A percentile compares a stretch with the other conserved stretches of the same genome.
phyloP scores from a whole-genome alignment of 1,140 invertebrate genomes.

The Drosophila hydei region DNA sequence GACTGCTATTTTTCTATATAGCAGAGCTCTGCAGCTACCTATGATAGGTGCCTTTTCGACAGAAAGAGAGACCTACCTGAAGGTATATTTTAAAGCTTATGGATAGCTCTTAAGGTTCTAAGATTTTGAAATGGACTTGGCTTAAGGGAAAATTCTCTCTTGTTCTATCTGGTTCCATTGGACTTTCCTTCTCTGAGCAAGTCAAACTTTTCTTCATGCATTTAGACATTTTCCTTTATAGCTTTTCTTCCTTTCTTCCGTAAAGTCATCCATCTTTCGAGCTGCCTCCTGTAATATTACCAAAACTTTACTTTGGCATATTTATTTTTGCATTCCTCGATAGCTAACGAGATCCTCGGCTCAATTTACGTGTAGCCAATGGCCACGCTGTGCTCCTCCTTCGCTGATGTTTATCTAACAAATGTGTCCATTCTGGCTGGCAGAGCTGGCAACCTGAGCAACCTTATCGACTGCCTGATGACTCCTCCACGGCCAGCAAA shows the following conservation, averaged over 20 bases:
- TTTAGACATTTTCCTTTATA: too few species aligned
- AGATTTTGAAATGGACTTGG: too few species aligned
- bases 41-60: too few species aligned
- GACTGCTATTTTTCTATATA: background rate
- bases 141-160: too few species aligned
- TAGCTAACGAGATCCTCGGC: constrained; percentile 28
- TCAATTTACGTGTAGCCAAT: constrained; percentile 27
- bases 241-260: too few species aligned
- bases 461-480: constrained; percentile 32
- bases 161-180: too few species aligned
- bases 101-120: too few species aligned
- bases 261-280: background rate
- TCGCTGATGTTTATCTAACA: constrained; percentile 65
- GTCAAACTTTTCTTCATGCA: too few species aligned
- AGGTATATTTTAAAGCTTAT: too few species aligned
- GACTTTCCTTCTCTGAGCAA: too few species aligned
- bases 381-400: constrained; percentile 1
- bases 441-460: constrained; percentile 18
- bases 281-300: background rate
- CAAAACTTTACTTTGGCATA: background rate
- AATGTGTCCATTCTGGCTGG: constrained; percentile 52
- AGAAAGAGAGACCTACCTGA: background rate
- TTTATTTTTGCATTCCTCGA: constrained; percentile 1
- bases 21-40: background rate
- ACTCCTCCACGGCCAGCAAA: background rate